Percentiles rank a stretch among this genome's conserved stretches.
Evolutionary conservation across 2,113 vertebrate species (phyloP).

Genomic region (Amia ocellicauda): DNA sequence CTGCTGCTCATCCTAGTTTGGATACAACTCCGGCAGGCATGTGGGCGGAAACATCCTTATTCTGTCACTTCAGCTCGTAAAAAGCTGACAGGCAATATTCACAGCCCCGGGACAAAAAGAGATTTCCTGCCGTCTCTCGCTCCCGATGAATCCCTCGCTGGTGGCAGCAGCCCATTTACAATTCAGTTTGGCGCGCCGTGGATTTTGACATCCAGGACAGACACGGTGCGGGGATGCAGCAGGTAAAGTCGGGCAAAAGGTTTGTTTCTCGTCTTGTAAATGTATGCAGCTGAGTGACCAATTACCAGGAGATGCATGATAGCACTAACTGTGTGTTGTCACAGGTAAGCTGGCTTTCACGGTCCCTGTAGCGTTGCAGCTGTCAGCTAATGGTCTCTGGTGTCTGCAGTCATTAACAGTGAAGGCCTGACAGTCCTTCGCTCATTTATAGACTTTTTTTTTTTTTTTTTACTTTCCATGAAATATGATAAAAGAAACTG

Average conservation of each 20-base stretch:
- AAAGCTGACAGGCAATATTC: conserved; percentile 37
- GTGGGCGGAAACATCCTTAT: conserved; percentile 26
- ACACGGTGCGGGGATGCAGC: conserved; percentile 6
- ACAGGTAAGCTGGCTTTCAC: too few species aligned
- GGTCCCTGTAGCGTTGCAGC: too few species aligned
- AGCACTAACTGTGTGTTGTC: neutral
- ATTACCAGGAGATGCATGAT: conserved; percentile 15
- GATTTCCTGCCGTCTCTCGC: conserved; percentile 5
- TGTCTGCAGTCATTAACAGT: too few species aligned
- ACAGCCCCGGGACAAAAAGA: conserved; percentile 48
- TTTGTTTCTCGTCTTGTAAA: conserved; percentile 16
- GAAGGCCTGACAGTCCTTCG: too few species aligned
- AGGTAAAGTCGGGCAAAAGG: conserved; percentile 18
- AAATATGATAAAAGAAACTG: too few species aligned
- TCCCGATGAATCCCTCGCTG: conserved; percentile 30
- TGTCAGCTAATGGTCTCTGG: too few species aligned
- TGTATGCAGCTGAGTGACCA: conserved; percentile 13
- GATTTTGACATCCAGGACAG: conserved; percentile 21
- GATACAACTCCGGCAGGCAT: conserved; percentile 5
- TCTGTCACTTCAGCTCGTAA: conserved; percentile 24
- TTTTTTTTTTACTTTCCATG: too few species aligned
- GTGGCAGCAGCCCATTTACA: conserved; percentile 21
- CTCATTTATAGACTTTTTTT: too few species aligned
- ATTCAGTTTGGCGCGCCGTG: conserved; percentile 16
- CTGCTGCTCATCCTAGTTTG: conserved; percentile 9